Evolutionary conservation across 2,113 vertebrate species (phyloP), one percentile per base, ranked within the genome.

Genomic region (Sisor rabdophorus): DNA sequence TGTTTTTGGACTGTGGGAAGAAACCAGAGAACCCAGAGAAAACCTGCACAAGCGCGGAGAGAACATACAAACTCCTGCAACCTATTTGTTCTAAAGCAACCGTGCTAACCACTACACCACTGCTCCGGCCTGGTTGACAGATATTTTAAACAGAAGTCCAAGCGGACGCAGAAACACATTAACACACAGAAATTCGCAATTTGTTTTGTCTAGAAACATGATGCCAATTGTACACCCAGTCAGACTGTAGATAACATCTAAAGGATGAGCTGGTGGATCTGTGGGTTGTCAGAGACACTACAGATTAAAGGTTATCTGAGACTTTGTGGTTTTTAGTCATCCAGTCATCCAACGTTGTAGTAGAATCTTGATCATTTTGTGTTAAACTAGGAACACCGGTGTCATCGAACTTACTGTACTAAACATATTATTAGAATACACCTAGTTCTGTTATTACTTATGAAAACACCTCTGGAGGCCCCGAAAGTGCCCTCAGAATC

Each of bases 211-310:
- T 40, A 48, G 64, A 24, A 67, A 67, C 5, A 6, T 26, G 22
- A 50, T 50, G 40, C 13, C 44, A n/a, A 24, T 12, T 53, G 22
- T 52, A 52, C 67, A 70, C 10, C 28, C 20, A 20, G 53, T n/a
- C 11, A 20, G 17, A 53, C 15, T 30, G 19, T 52, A 70, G 67
- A 70, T 70, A 70, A 53, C 30, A 70, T 70, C 28, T 54, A 32
- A 54, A 54, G 68, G 48, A n/a, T 19, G 26, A 54, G 12, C 19
- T 19, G 9, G 15, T 52, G 24, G 4, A 2, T 52, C 64, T 67
- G 40, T 48, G 22, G 64, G 36, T 48, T 48, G 15, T 48, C 22
- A 53, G 19, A 69, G 9, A 48, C 22, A 11, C 47, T 28, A 19
- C 24, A 19, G 47, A 68, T 2, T 32, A 30, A 53, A 54, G 24